phyloP scores from a whole-genome alignment of 2,113 vertebrate species.

The Andinoacara biseriatus region DNA sequence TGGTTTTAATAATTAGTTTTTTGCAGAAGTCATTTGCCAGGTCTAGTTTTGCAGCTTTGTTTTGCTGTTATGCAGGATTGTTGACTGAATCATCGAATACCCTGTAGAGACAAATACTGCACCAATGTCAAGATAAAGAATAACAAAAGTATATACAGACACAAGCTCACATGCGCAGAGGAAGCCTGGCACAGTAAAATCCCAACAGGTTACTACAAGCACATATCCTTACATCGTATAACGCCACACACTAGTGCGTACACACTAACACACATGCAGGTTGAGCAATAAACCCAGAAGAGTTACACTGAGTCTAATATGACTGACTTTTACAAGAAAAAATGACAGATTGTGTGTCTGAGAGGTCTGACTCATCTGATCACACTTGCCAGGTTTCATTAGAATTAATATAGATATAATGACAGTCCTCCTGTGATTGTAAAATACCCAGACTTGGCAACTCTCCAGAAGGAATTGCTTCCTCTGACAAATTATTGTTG shows the following conservation, averaged over 20 bases:
- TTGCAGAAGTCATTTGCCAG: background rate
- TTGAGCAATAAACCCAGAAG: background rate
- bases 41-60: background rate
- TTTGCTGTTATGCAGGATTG: background rate
- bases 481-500: constrained; percentile 63
- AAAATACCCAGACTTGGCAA: constrained; percentile 52
- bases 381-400: constrained; percentile 53
- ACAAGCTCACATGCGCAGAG: background rate
- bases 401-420: constrained; percentile 67
- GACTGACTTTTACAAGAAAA: constrained; percentile 16
- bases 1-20: no score
- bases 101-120: background rate
- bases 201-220: background rate
- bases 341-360: constrained; percentile 11
- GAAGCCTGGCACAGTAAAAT: background rate
- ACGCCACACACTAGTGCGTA: background rate
- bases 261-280: background rate
- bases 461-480: constrained; percentile 53
- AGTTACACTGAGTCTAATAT: background rate
- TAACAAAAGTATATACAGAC: background rate
- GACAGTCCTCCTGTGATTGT: constrained; percentile 55
- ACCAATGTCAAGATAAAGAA: background rate
- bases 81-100: background rate
- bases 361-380: constrained; percentile 66
- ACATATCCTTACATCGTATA: background rate